Base-by-base conservation (phyloP, 2,113 vertebrate species). In the Limnothrissa miodon region DNA sequence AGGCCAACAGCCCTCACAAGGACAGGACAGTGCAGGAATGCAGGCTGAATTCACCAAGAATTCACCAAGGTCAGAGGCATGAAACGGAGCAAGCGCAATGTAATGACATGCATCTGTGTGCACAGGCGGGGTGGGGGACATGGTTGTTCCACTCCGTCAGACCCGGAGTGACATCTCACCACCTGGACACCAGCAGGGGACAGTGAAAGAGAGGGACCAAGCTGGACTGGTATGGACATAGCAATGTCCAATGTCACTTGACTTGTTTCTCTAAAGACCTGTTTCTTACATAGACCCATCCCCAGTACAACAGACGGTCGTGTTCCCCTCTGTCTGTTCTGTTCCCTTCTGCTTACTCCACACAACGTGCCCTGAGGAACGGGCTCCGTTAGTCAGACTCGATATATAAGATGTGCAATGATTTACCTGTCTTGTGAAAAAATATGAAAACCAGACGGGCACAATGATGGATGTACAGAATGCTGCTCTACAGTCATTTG, bases 201-300 rank as follows among this genome's bases (percentile, higher is more conserved):
- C 33, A 21, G 29, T 1, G 36, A 33, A 33, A 74, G 33, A 36
- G 66, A 8, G 59, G 29, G 25, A 56, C 17, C 23, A 56, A 13
- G 15, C 9, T n/a, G 59, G 51, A 33, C 70, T 1, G 46, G 36
- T 82, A 78, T 36, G 13, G 29, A 29, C 25, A 44, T 21, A 39
- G 81, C 78, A 25, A 25, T 36, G 46, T 29, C 85, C 89, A 89
- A 89, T 87, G 89, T 85, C 89, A 83, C 42, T 56, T 36, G n/a
- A 45, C 17, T 45, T 74, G 51, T 53, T 78, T 21, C 78, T 79
- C 29, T 29, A 46, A 81, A 48, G 46, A 15, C 46, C 21, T 59
- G 21, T 25, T 56, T 56, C n/a, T 56, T 56, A 0, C 2, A 56
- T 56, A 56, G 53, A n/a, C 53, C 5, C 6, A 19, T 21, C 21